Evolutionary conservation across 2,113 vertebrate genomes (phyloP).

Genomic region (Felis catus): F.catus_Fca126_mat1.0 CM031419.1:165406001-165406500

Average conservation of each 20-base stretch:
- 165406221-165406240: background rate
- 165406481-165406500: background rate
- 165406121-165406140: background rate
- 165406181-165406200: conserved; percentile 13
- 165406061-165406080: background rate
- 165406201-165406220: background rate
- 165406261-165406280: background rate
- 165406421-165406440: background rate
- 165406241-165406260: background rate
- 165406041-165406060: too few relatives aligned
- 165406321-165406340: background rate
- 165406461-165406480: background rate
- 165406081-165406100: background rate
- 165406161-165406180: background rate
- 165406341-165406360: background rate
- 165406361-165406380: background rate
- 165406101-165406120: background rate
- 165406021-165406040: too few relatives aligned
- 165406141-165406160: background rate
- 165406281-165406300: background rate
- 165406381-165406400: background rate
- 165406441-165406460: background rate
- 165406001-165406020: too few relatives aligned
- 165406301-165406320: background rate
- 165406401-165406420: background rate